Evolutionary conservation across 2,113 vertebrate genomes (phyloP), one percentile per base, ranked within the genome.

Genomic region (Amphiprion ocellaris): DNA sequence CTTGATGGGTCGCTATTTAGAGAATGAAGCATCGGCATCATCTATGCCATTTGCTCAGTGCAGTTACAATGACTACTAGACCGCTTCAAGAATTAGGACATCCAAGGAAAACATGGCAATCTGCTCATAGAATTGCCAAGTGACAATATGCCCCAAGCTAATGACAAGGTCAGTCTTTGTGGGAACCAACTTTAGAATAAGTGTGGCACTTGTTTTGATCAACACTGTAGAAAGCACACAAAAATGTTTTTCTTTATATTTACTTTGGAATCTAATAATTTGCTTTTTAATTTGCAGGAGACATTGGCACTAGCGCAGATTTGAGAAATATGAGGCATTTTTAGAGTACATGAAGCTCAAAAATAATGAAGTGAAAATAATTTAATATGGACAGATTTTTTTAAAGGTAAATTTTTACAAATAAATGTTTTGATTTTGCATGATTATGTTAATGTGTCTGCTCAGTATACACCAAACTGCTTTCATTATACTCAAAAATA

Each of bases 141-240:
- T 17, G 4, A 33, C 71, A 72, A 52, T 72, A 52, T 19, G 26
- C 74, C 65, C 55, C 39, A 26, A 76, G 63, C 37, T 44, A 68
- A 77, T 79, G 53, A 69, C 65, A 69, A 79, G 62, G 72, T 80
- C 52, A 64, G 46, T 61, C 33, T 74, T 44, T 54, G 33, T 61
- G 37, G 16, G 30, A 62, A 49, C 56, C 47, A 65, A 44, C 52
- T n/a, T 50, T 59, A 49, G 14, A 58, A 16, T 71, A 50, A 53
- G 33, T 30, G 16, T n/a, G 16, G 41, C 41, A 47, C 28, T 49
- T 77, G 49, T 56, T 5, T 54, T 74, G 10, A 70, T 64, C 14
- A 59, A 52, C 26, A 60, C 26, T 24, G 41, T 8, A 8, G 49
- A 44, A 44, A 10, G 10, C 10, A 44, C 41, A 14, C 41, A 10